phyloP scores from a whole-genome alignment of 2,113 vertebrate genomes.

The Leuciscus idus region DNA sequence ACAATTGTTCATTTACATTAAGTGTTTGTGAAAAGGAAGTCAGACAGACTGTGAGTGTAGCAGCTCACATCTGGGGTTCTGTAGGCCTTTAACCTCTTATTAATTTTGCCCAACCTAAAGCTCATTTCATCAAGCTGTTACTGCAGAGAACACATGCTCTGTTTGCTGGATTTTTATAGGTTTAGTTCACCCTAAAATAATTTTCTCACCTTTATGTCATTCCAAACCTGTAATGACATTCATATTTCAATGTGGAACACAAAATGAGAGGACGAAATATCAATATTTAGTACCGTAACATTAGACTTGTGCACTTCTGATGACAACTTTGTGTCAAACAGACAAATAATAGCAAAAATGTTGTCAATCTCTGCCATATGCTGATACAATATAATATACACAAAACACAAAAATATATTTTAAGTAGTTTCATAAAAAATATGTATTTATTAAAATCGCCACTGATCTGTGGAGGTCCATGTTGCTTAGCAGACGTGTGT shows the following conservation, averaged over 20 bases:
- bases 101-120: conserved; percentile 34
- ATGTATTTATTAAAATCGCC: not conserved
- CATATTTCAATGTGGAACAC: not conserved
- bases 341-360: not conserved
- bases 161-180: not conserved
- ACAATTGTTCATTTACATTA: conserved; percentile 74
- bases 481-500: not conserved
- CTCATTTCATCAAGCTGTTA: conserved; percentile 24
- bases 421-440: not conserved
- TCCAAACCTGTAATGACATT: not conserved
- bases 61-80: conserved; percentile 50
- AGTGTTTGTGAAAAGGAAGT: conserved; percentile 60
- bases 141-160: not conserved
- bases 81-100: conserved; percentile 36
- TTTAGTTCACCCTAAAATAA: not conserved
- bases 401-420: not conserved
- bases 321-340: not conserved
- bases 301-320: not conserved
- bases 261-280: not conserved
- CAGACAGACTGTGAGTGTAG: conserved; percentile 60
- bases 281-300: not conserved
- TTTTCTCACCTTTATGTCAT: not conserved
- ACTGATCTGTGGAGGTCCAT: not conserved
- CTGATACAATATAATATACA: not conserved
- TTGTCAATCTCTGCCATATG: not conserved